Evolutionary conservation across 2,797 vertebrate species (phyloP), one percentile per base, ranked within the genome.

Genomic region (Eutrigla gurnardus): DNA sequence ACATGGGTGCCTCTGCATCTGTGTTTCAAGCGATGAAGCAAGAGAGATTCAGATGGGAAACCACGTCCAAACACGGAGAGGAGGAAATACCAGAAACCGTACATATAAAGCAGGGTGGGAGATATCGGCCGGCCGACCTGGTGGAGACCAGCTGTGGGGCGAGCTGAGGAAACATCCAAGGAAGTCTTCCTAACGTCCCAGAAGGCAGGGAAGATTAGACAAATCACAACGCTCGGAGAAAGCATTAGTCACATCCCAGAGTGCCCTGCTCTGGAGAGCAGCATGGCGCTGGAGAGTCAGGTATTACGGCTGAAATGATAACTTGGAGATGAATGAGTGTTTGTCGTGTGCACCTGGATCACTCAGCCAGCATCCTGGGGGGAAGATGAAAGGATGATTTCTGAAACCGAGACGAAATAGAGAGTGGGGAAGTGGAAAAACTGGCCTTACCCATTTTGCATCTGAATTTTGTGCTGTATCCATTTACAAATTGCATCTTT

Each of bases 241-340:
- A 80, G 78, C 83, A 90, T 90, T 88, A 89, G 84, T 92, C 85
- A 89, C 79, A 81, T 92, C 86, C 86, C 84, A 82, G 78, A 86
- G 82, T 89, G 83, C 74, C 64, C 65, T 71, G 79, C 80, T 88
- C 72, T 15, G 67, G 79, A 91, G 86, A 90, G 80, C 25, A 1
- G 65, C 10, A 80, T 86, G 85, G 62, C 53, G 17, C 84, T 80
- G 73, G 84, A 90, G 87, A 88, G 82, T 80, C 80, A 46, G 86
- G 82, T 86, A 89, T 88, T 81, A 69, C 79, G 88, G 85, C 83
- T 82, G 81, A 86, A 88, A 88, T 87, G 78, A 87, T 86, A 88
- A 88, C 59, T 85, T 67, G 0, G 75, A 83, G 78, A 91, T 91
- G 87, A 91, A 89, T 68, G 82, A 88, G 86, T 77, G 88, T 85